These are phyloP conservation scores for Sebastes vulpes DNA, from an alignment of 2,797 vertebrate species.

Conservation along the genomic window DNA sequence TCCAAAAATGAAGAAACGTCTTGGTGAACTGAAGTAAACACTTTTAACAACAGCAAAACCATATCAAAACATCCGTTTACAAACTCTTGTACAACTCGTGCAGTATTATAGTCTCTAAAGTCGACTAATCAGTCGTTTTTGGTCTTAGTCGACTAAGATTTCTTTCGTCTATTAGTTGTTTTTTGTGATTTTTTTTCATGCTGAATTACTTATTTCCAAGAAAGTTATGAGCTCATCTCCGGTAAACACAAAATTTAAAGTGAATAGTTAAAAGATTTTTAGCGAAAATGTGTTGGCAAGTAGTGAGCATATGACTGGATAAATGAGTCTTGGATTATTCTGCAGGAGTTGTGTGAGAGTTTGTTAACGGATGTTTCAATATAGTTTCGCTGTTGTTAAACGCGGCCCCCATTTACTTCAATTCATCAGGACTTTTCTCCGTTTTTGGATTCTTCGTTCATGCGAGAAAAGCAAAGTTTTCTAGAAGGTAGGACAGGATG, in stretches of 20 bases:
- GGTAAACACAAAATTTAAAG: too few relatives aligned
- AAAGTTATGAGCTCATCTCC: too few relatives aligned
- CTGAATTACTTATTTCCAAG: too few relatives aligned
- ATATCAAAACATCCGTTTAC: background rate
- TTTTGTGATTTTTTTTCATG: too few relatives aligned
- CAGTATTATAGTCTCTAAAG: too few relatives aligned
- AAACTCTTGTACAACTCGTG: too few relatives aligned
- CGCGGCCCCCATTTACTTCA: background rate
- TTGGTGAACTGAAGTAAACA: background rate
- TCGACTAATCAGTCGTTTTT: too few relatives aligned
- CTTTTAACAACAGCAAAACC: background rate
- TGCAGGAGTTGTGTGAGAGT: background rate
- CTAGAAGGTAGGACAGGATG: background rate
- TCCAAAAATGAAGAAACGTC: background rate
- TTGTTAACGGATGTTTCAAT: background rate
- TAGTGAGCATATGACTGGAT: background rate
- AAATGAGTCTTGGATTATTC: background rate
- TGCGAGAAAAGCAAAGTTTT: background rate
- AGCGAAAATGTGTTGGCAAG: background rate
- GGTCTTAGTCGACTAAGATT: too few relatives aligned
- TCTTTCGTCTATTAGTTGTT: rapidly evolving
- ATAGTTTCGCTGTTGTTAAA: background rate
- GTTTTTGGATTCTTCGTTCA: background rate
- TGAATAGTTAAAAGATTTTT: background rate
- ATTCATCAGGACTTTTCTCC: background rate